Base-by-base conservation (phyloP, 2,888 invertebrate species). In the Aporophyla nigra region DNA sequence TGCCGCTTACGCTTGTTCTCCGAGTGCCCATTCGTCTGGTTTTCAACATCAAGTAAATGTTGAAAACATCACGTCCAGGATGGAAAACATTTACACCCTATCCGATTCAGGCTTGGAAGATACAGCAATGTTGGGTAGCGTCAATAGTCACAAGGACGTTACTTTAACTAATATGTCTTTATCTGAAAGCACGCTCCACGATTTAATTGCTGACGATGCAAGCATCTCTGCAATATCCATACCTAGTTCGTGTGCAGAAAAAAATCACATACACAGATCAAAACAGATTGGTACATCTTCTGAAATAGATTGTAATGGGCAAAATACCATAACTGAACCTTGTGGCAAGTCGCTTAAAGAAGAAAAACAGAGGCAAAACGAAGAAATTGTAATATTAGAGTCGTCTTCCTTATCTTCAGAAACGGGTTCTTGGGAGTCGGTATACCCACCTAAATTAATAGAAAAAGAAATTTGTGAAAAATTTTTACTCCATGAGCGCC, bases 381-480 rank as follows among this genome's bases (percentile, higher is more conserved):
- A 97, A 91, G 97, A 97, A 90, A 97, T 97, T 80, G 97, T 97
- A 27, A 97, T 97, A 85, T 93, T 97, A 92, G 97, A 97, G 87
- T 97, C 97, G 1, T 97, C 97, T 7, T 97, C 97, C 2, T 94
- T 97, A 72, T 97, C 97, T 53, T 97, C 97, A 12, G 97, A 97
- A 92, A 97, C 97, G 27, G 97, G 97, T 63, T 97, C 97, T 27
- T 97, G 97, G 97, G 97, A 97, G 90, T 97, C 97, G 0, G 97
- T 97, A 19, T 97, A 97, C 91, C 97, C 97, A 43, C 94, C 94
- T 16, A 95, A 94, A 87, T 84, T 91, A 51, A 87, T 93, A 54
- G 93, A 95, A 77, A 95, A 94, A 87, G 95, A 95, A 80, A 91
- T 93, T 67, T 97, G 96, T 90, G 93, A 95, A 86, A 94, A 93